phyloP scores from a whole-genome alignment of 2,113 vertebrate genomes.

The Pimephales promelas region DNA sequence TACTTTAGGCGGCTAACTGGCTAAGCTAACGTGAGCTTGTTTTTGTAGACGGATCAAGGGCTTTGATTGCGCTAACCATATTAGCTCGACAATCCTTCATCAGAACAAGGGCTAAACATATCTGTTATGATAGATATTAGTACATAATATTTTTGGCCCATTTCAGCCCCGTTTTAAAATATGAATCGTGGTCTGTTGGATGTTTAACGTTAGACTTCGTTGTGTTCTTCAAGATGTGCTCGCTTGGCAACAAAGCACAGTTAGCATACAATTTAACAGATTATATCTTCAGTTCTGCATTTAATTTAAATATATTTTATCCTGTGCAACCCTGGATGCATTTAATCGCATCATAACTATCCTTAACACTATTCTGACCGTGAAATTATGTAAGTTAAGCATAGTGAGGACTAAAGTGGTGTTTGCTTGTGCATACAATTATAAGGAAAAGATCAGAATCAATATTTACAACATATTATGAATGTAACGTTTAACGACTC shows the following conservation, averaged over 20 bases:
- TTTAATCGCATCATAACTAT: not conserved
- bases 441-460: not conserved
- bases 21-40: slow-evolving; percentile 61
- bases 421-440: not conserved
- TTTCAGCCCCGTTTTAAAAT: not conserved
- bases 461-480: not conserved
- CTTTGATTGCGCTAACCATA: slow-evolving; percentile 49
- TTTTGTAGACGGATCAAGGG: slow-evolving; percentile 67
- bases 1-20: slow-evolving; percentile 58
- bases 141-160: not conserved
- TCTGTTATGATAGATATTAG: not conserved
- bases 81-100: slow-evolving; percentile 12
- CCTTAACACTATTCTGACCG: not conserved
- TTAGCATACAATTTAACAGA: not conserved
- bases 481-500: not conserved
- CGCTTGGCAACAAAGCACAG: slow-evolving; percentile 36
- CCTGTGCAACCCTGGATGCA: not conserved
- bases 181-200: not conserved
- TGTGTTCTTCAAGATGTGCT: slow-evolving; percentile 7
- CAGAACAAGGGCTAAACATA: not conserved
- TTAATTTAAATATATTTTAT: not conserved
- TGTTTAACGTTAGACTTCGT: not conserved
- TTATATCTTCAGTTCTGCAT: not conserved
- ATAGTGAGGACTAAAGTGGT: not conserved
- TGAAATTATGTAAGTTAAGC: not conserved